Percentiles rank a stretch among this genome's conserved stretches.
phyloP scores from a whole-genome alignment of 2,797 vertebrate species.

The Lacerta bilineata region DNA sequence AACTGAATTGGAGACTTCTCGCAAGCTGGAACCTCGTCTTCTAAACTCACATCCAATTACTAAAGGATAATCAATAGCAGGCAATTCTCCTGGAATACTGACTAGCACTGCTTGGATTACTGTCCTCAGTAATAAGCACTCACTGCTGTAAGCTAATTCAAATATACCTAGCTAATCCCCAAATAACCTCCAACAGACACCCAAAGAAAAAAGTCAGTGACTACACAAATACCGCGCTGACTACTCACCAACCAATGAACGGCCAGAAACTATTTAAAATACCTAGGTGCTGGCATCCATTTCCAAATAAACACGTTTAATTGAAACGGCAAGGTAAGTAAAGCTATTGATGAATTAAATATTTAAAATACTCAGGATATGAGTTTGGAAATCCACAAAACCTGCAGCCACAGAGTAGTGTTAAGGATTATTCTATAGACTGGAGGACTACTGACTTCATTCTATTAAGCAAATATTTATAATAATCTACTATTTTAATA shows the following conservation, averaged over 20 bases:
- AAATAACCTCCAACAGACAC: conserved; percentile 19
- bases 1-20: conserved; percentile 56
- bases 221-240: neutral
- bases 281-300: neutral
- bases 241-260: neutral
- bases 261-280: neutral
- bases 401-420: neutral
- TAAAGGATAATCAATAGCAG: conserved; percentile 71
- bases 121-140: conserved; percentile 40
- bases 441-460: too few species aligned
- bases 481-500: too few species aligned
- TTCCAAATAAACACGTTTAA: neutral
- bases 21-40: conserved; percentile 69
- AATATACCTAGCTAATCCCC: conserved; percentile 28
- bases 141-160: conserved; percentile 15
- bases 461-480: too few species aligned
- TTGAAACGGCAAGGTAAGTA: neutral
- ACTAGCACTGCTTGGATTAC: conserved; percentile 43
- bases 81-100: conserved; percentile 61
- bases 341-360: neutral
- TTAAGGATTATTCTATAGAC: neutral
- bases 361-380: neutral
- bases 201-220: conserved; percentile 34
- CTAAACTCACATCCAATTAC: conserved; percentile 76
- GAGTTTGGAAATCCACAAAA: neutral